Evolutionary conservation across 2,113 vertebrate genomes (phyloP).

Genomic region (Uropsilus gracilis): DNA sequence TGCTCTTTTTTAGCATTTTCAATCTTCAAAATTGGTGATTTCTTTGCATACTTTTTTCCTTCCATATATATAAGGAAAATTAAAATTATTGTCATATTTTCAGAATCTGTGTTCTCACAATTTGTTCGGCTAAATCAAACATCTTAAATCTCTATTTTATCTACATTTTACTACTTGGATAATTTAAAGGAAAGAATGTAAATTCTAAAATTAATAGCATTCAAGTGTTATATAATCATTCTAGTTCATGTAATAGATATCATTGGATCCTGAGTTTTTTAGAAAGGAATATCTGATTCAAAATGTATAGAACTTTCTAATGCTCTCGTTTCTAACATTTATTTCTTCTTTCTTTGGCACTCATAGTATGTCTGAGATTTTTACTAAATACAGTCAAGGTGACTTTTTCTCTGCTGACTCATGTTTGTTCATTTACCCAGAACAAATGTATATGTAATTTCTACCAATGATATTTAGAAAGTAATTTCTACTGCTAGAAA

Average conservation of each 20-base stretch:
- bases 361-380: background rate
- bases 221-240: background rate
- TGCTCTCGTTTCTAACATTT: conserved; percentile 22
- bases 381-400: conserved; percentile 28
- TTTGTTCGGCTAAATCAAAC: conserved; percentile 39
- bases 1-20: conserved; percentile 35
- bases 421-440: conserved; percentile 71
- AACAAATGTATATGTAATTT: conserved; percentile 60
- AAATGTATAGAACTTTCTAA: background rate
- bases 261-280: conserved; percentile 7
- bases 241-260: background rate
- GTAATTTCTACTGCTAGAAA: conserved; percentile 69
- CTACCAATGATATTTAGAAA: conserved; percentile 49
- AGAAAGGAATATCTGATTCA: conserved; percentile 48
- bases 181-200: conserved; percentile 49
- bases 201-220: background rate
- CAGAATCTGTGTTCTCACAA: background rate
- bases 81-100: conserved; percentile 15
- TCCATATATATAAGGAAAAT: background rate
- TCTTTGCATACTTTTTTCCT: conserved; percentile 29
- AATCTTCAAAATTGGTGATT: conserved; percentile 22
- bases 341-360: conserved; percentile 26
- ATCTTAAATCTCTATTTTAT: conserved; percentile 11
- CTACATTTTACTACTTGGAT: conserved; percentile 39
- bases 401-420: conserved; percentile 71